Base-by-base conservation (phyloP, 2,113 vertebrate species). In the Pteronura brasiliensis region DNA sequence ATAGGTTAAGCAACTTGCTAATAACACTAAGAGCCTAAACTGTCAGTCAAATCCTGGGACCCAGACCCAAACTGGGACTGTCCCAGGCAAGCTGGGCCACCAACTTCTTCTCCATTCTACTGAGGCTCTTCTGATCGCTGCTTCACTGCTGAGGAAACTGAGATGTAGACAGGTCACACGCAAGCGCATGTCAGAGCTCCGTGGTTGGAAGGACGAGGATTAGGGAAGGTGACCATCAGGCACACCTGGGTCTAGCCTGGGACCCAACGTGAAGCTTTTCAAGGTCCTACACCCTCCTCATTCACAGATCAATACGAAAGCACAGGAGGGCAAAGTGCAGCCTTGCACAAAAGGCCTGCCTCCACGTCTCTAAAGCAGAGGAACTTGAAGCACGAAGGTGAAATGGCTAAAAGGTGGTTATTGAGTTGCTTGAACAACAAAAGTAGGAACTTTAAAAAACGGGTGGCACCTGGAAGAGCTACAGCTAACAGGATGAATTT, bases 281-380 rank as follows among this genome's bases (percentile, higher is more conserved):
- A 88, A 61, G 36, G 21, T 13, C 49, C 49, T 7, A 6, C 10
- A 20, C 25, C 3, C 42, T 61, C n/a, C 67, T n/a, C 42, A 57
- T 29, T 93, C n/a, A 67, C 17, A 87, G 52, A 49, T 72, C 74
- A 77, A 39, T 17, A 76, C 21, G 20, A 77, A 93, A 57, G 74
- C 76, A 42, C 3, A 90, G 27, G 42, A 97, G n/a, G 80, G 25
- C 3, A 25, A 71, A 86, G n/a, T 44, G 42, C 20, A 72, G 52
- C 72, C 57, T 67, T 8, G 0, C 0, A 67, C n/a, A 34, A 3
- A 3, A 63, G 39, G 10, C 31, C 25, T 96, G 76, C 55, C 88
- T 90, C 42, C 81, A 96, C 59, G 21, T n/a, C 52, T 72, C 90
- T 42, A 95, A 95, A 89, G 1, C 3, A 87, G 81, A 72, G 23